Evolutionary conservation across 2,888 invertebrate species (phyloP).

Genomic region (Nomada lathburiana): DNA sequence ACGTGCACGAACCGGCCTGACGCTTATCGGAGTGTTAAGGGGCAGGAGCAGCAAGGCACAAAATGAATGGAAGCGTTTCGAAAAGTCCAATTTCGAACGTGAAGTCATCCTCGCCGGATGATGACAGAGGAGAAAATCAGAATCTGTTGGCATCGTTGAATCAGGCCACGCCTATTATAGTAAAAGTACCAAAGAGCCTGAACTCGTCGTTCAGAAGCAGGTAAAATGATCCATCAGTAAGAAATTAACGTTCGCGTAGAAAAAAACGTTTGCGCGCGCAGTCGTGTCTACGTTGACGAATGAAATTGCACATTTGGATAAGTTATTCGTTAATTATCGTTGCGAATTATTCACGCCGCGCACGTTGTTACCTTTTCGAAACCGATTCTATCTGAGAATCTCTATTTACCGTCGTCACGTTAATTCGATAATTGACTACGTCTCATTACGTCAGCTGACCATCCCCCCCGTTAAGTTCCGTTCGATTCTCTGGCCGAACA

Average conservation of each 20-base stretch:
- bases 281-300: not conserved
- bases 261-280: constrained; percentile 6
- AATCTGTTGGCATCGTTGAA: constrained; percentile 71
- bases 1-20: not conserved
- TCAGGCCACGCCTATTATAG: constrained; percentile 71
- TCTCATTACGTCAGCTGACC: not conserved
- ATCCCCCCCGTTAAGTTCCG: not conserved
- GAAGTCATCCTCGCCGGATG: constrained; percentile 62
- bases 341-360: not conserved
- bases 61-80: constrained; percentile 69
- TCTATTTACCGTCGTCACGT: not conserved
- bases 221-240: constrained; percentile 62
- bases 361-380: not conserved
- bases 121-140: constrained; percentile 73
- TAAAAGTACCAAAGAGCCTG: constrained; percentile 71
- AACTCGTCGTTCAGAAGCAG: constrained; percentile 77
- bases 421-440: constrained; percentile 2
- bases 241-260: not conserved
- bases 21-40: not conserved
- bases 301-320: not conserved
- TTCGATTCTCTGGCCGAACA: not conserved
- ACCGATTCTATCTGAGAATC: not conserved
- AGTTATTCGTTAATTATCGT: too few relatives aligned
- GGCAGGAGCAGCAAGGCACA: constrained; percentile 4
- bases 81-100: constrained; percentile 51